Conservation (phyloP, 1,140 invertebrate species). For the Callitettix versicolor region DNA sequence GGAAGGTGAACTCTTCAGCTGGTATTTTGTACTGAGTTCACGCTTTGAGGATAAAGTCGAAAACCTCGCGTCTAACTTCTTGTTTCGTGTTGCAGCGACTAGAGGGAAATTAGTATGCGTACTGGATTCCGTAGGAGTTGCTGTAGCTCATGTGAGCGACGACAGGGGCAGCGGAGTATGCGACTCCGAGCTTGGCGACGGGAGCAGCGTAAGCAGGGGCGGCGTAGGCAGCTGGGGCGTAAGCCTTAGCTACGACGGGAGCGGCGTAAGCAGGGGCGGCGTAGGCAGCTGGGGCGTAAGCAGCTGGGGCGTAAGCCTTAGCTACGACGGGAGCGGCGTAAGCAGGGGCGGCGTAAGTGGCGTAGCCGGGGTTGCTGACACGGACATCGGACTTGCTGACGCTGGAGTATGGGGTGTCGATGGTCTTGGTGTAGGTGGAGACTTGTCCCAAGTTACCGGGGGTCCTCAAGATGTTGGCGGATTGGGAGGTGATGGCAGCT, state of each 20-base stretch:
- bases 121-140: slow-evolving; percentile 29
- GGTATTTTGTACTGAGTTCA: too few relatives aligned
- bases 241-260: slow-evolving; percentile 6
- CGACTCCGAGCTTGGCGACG: too few relatives aligned
- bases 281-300: slow-evolving; percentile 19
- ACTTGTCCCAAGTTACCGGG: slow-evolving; percentile 31
- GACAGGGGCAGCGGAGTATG: slow-evolving; percentile 24
- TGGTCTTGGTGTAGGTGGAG: slow-evolving; percentile 31
- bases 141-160: slow-evolving; percentile 25
- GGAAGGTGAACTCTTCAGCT: too few relatives aligned
- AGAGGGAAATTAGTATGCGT: slow-evolving; percentile 25
- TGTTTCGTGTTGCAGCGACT: too few relatives aligned
- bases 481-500: slow-evolving; percentile 27
- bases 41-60: too few relatives aligned
- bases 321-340: slow-evolving; percentile 17
- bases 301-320: slow-evolving; percentile 16
- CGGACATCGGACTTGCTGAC: slow-evolving; percentile 33
- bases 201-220: background rate
- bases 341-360: slow-evolving; percentile 24
- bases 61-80: too few relatives aligned
- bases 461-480: slow-evolving; percentile 29
- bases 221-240: slow-evolving; percentile 6
- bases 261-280: slow-evolving; percentile 20
- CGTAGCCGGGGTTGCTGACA: slow-evolving; percentile 30
- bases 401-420: slow-evolving; percentile 31